Evolutionary conservation across 1,140 invertebrate species (phyloP), one percentile per base, ranked within the genome.

Genomic region (Pseudomyrmex cubaensis): DNA sequence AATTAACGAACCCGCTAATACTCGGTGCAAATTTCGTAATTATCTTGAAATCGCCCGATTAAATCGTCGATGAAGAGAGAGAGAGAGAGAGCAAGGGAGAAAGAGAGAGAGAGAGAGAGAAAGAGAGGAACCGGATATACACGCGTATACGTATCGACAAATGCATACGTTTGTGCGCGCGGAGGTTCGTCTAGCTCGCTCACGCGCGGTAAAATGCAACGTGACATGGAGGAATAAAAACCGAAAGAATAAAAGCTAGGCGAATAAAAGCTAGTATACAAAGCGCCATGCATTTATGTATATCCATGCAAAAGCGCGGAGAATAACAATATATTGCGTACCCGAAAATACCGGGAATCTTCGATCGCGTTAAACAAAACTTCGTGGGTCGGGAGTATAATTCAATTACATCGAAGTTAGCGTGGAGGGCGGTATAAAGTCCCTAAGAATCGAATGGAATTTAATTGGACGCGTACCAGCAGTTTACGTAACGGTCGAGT

Each of bases 181-280:
- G 35, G 35, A 35, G 35, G 66, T 52, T 59, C 54, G 76, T 59
- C 76, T 80, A 80, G n/a, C 76, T 70, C 66, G 35, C 76, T 70
- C 66, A 66, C 76, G 66, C 76, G 76, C 66, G 54, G 46, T 56
- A 72, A 80, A 80, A 80, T 61, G 76, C 76, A 80, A 80, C 76
- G 76, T 80, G 76, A 80, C 76, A 80, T 59, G 54, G 76, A 72
- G 66, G 44, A 59, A 70, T 80, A 80, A 80, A 80, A 80, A 76
- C 5, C 74, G 64, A 61, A 76, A 80, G 76, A 78, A 78, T 78
- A 70, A 69, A 78, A 78, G 64, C 75, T 78, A 78, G 75, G 54
- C 75, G 75, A 78, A 70, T 78, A 78, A 78, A 80, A 80, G 76
- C 76, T 80, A 80, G 76, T 80, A 72, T 54, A 80, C 76, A 72